Base-by-base conservation (phyloP, 2,888 invertebrate species). In the Leptopilina myrica region DNA sequence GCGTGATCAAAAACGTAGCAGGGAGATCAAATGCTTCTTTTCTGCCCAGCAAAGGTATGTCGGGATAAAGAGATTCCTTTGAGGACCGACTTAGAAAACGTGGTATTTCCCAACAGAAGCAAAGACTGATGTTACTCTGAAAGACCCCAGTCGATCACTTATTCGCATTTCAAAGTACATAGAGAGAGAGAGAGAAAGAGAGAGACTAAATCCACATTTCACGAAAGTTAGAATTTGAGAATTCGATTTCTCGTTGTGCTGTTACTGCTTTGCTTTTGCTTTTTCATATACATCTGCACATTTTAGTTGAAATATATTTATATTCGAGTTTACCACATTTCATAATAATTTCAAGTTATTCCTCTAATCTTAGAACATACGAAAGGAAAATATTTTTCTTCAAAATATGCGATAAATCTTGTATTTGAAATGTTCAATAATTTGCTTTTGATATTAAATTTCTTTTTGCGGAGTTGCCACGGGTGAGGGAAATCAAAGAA, bases 121-220 rank as follows among this genome's bases (percentile, higher is more conserved):
- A 73, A 73, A 73, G 69, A 73, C 26, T 53, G 33, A 73, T 73
- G 69, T 33, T 69, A 73, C 26, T 26, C 49, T 14, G 26, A 53
- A 53, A 73, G 33, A 33, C 53, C 33, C 53, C 9, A 53, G 53
- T 49, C 12, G 49, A 49, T 69, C 20, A 67, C 7, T 46, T 67
- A 67, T 67, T 67, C 49, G 49, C 20, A 49, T 49, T 20, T 67
- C 49, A 67, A 4, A 12, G 67, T 12, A 67, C 62, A 62, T n/a
- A 20, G 20, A 20, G 15, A 20, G 20, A 59, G 49, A 20, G 20
- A 20, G 20, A 20, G 20, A 20, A 20, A 9, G 20, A 20, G 15
- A 20, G 20, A 59, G 49, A 49, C 49, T 49, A n/a, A 62, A 62
- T 62, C 20, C 62, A 62, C 62, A 62, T 62, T 5, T n/a, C 20